Base-by-base conservation (phyloP, 2,113 vertebrate species). In the Gobius niger region DNA sequence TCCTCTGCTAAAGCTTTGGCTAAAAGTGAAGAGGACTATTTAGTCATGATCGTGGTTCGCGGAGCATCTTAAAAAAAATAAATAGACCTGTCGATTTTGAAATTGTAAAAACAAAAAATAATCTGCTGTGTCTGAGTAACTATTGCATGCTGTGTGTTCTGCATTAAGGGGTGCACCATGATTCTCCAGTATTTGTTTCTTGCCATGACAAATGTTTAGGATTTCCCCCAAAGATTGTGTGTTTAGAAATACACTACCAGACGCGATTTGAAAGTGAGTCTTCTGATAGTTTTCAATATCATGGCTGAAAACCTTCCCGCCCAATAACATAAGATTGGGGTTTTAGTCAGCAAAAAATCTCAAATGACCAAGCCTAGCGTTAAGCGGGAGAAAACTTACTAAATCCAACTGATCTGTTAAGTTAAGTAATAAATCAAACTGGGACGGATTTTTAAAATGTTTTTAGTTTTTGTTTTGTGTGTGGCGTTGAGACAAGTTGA, bases 31-130 rank as follows among this genome's bases (percentile, higher is more conserved):
- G 98, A 99, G 82, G 98, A 99, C 95, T 99, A 96, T 91, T 91
- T 99, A 92, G 96, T 99, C 89, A 99, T 99, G 96, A 95, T 99
- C 93, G 98, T 99, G 90, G 98, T 99, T 72, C 96, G 98, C 64
- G 98, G 97, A 92, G 96, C 97, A 15, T 98, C 98, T 85, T 99
- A 96, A 95, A 90, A 90, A 87, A 75, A 83, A 75, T 71, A 60
- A 49, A 61, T 85, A 82, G 75, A 80, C 81, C 79, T 4, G 24
- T 4, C 75, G 68, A 80, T 78, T 50, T 78, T 81, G 65, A 80
- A 49, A 49, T 56, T 59, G 71, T 52, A 75, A 77, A 76, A 72
- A 73, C 76, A 78, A 81, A 81, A 81, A 77, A 75, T 63, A 76
- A 78, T 60, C 87, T 90, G 79, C 87, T 84, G 82, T 80, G 91